Percentiles rank a stretch among this genome's conserved stretches.
Conservation (phyloP, 2,113 vertebrate species). For the Suricata suricatta region DNA sequence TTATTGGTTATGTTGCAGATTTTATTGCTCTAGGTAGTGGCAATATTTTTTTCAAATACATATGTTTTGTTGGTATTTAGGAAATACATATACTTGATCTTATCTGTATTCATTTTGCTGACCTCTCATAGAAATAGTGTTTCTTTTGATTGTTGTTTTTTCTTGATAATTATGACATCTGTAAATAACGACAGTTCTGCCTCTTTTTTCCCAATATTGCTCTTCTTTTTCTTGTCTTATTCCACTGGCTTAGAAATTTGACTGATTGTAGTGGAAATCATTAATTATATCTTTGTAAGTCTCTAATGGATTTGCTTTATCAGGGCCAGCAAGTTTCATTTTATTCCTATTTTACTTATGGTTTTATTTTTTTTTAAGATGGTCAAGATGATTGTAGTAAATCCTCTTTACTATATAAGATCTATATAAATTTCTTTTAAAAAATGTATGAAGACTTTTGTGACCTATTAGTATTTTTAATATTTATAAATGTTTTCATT, state of each 20-base stretch:
- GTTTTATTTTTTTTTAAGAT: not conserved
- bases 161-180: not conserved
- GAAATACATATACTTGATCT: not conserved
- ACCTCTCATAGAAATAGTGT: not conserved
- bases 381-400: not conserved
- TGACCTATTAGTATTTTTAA: not conserved
- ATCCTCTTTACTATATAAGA: not conserved
- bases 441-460: not conserved
- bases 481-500: not conserved
- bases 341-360: not conserved
- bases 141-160: not conserved
- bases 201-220: not conserved
- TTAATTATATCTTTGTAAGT: not conserved
- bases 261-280: not conserved
- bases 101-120: not conserved
- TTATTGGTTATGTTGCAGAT: not conserved
- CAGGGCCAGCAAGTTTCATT: not conserved
- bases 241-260: not conserved
- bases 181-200: not conserved
- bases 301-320: not conserved
- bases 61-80: not conserved
- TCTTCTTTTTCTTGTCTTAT: conserved; percentile 14
- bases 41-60: not conserved
- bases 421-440: not conserved
- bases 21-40: not conserved